phyloP scores from a whole-genome alignment of 2,113 vertebrate species.

The Microtus montanus region DNA sequence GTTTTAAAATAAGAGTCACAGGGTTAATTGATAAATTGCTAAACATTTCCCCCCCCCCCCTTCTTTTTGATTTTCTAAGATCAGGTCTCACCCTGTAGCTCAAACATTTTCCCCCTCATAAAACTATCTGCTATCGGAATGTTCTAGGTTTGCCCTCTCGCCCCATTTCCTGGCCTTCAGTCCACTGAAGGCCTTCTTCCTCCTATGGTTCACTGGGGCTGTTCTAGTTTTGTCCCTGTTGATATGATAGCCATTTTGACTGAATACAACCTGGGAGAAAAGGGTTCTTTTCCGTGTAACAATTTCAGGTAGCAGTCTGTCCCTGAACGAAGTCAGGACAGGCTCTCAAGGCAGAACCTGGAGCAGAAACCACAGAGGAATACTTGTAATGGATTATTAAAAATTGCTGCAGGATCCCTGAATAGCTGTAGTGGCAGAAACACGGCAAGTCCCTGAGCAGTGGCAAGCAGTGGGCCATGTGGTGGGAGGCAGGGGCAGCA shows the following conservation, averaged over 20 bases:
- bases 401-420: too few species aligned
- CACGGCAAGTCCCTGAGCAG: too few species aligned
- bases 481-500: too few species aligned
- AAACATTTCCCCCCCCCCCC: neutral
- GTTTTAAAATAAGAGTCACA: conserved; percentile 43
- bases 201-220: neutral
- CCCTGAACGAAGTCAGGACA: neutral
- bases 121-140: neutral
- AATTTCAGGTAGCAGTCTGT: neutral
- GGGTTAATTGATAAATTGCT: conserved; percentile 43
- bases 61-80: neutral
- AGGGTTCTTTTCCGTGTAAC: neutral
- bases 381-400: too few species aligned
- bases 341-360: neutral
- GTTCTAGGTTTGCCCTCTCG: too few species aligned
- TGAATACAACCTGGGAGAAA: neutral
- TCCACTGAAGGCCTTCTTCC: neutral
- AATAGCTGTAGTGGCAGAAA: too few species aligned
- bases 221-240: neutral
- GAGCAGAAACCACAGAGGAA: neutral
- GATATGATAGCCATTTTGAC: neutral
- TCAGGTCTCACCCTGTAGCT: neutral
- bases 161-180: neutral
- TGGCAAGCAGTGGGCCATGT: too few species aligned
- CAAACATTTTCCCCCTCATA: neutral